A percentile compares a stretch with the other conserved stretches of the same genome.
phyloP scores from a whole-genome alignment of 2,113 vertebrate species.

The Cyprichromis sp. region DNA sequence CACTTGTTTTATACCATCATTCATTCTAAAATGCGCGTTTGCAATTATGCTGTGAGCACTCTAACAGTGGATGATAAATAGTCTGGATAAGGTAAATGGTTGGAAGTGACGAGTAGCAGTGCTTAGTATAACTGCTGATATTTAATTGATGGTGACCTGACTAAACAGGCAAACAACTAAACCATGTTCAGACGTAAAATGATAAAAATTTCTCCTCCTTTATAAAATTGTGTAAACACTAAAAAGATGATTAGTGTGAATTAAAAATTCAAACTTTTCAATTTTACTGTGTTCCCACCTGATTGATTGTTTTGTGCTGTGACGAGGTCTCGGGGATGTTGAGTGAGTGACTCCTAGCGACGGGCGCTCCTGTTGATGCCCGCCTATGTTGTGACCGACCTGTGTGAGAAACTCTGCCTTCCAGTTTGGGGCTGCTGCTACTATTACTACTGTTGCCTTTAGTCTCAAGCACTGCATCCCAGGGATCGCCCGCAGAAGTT shows the following conservation, averaged over 20 bases:
- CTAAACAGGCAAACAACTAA: not conserved
- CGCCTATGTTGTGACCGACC: conserved; percentile 61
- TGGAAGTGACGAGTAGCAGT: not conserved
- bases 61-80: not conserved
- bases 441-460: conserved; percentile 29
- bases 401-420: conserved; percentile 55
- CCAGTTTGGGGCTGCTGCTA: conserved; percentile 50
- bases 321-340: conserved; percentile 75
- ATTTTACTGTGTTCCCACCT: conserved; percentile 69
- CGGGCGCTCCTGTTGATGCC: conserved; percentile 74
- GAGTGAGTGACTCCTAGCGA: conserved; percentile 86
- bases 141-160: not conserved
- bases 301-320: conserved; percentile 68
- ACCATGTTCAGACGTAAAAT: not conserved
- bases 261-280: not conserved
- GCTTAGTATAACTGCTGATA: not conserved
- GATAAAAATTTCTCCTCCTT: not conserved
- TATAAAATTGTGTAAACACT: not conserved
- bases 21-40: not conserved
- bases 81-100: not conserved
- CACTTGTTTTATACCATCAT: not conserved
- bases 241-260: not conserved
- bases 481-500: conserved; percentile 80
- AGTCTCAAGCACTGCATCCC: conserved; percentile 95
- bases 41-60: not conserved